Base-by-base conservation (phyloP, 2,888 invertebrate species). In the Tortricodes alternella region DNA sequence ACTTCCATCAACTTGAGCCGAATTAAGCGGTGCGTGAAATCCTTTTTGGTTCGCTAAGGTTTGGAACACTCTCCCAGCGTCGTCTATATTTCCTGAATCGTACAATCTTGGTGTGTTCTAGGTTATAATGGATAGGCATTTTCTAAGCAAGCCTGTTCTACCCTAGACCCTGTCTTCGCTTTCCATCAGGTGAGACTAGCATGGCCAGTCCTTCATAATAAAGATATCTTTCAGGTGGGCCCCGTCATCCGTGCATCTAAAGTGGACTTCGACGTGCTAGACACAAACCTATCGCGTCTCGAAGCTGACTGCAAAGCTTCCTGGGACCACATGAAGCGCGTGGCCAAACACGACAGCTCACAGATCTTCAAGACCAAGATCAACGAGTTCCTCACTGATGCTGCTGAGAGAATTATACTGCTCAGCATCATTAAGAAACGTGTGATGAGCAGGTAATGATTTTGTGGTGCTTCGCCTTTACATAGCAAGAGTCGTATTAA, bases 301-400 rank as follows among this genome's bases (percentile, higher is more conserved):
- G 99, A 99, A 87, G 92, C 94, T 15, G 99, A 99, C 81, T 99
- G 99, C 89, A 99, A 99, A 80, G 95, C 96, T 0, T 98, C 98
- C 0, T 99, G 98, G 97, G 98, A 99, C 83, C 96, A 99, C 80
- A 93, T 99, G 77, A 97, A 98, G 85, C 93, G 97, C 37, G 97
- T 99, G 61, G 96, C 97, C 11, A 99, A 98, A 81, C 98, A 99
- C 81, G 99, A 99, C 78, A 95, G 96, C 48, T 95, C 95, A 13
- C 96, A 96, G 84, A 84, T 89, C 44, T 94, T 97, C 85, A 98
- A 97, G 86, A 95, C 96, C 58, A 98, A 98, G 80, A 95, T 99
- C 90, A 97, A 97, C 21, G 99, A 99, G 78, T 99, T 99, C 82
- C 90, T 99, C 65, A 95, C 96, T 2, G 99, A 99, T 76, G 98